phyloP scores from a whole-genome alignment of 2,888 invertebrate genomes.

The Zygothrica quintamaculata region DNA sequence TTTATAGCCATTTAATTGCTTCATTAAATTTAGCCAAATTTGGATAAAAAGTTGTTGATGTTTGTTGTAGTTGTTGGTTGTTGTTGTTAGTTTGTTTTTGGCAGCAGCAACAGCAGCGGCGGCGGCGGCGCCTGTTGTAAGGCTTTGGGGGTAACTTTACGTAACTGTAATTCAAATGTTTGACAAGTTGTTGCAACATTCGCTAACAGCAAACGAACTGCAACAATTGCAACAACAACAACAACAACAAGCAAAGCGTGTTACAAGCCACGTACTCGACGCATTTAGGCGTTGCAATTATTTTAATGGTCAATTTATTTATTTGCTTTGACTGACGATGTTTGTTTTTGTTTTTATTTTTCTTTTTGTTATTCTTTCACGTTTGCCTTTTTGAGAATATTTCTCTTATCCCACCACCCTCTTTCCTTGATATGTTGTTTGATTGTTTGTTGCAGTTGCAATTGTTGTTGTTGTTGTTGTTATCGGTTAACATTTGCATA shows the following conservation, averaged over 20 bases:
- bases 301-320: slow-evolving; percentile 82
- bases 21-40: slow-evolving; percentile 83
- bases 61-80: slow-evolving; percentile 10
- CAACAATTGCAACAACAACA: slow-evolving; percentile 40
- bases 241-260: slow-evolving; percentile 64
- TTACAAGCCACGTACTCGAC: slow-evolving; percentile 74
- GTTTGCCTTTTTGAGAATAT: slow-evolving; percentile 72
- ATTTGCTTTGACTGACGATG: slow-evolving; percentile 65
- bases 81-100: slow-evolving; percentile 30
- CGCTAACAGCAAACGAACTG: slow-evolving; percentile 47
- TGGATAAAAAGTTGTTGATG: slow-evolving; percentile 56
- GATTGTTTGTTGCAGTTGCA: slow-evolving; percentile 33
- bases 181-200: slow-evolving; percentile 80
- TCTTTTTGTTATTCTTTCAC: too few species aligned
- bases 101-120: slow-evolving; percentile 38
- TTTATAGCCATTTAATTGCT: slow-evolving; percentile 80
- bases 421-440: slow-evolving; percentile 13
- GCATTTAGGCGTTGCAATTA: slow-evolving; percentile 81
- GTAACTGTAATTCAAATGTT: slow-evolving; percentile 81
- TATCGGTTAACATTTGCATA: slow-evolving; percentile 58
- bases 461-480: slow-evolving; percentile 18
- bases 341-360: slow-evolving; percentile 37
- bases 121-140: slow-evolving; percentile 2
- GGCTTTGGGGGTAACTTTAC: slow-evolving; percentile 58
- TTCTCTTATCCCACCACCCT: slow-evolving; percentile 59